Evolutionary conservation across 2,113 vertebrate genomes (phyloP).

Genomic region (Myodes glareolus): DNA sequence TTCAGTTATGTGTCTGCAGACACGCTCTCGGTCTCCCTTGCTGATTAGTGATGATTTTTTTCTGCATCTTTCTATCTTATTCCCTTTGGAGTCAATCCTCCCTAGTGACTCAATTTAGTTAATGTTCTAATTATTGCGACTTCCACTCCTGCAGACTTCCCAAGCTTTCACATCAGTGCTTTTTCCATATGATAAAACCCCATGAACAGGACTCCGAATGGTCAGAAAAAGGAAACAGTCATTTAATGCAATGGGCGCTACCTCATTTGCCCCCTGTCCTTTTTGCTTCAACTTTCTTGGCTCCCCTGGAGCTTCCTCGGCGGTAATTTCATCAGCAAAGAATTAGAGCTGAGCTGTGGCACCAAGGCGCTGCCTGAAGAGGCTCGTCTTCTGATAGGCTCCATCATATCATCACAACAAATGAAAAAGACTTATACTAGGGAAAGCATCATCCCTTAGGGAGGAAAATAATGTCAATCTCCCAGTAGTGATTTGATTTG

Average conservation of each 20-base stretch:
- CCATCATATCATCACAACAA: slow-evolving; percentile 11
- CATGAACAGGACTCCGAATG: slow-evolving; percentile 63
- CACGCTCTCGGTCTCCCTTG: neutral
- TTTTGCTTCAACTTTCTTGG: slow-evolving; percentile 24
- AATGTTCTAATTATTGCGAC: slow-evolving; percentile 68
- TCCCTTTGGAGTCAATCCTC: slow-evolving; percentile 21
- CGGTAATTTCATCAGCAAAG: slow-evolving; percentile 55
- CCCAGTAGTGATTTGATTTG: neutral
- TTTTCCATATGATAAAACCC: slow-evolving; percentile 67
- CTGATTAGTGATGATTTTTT: slow-evolving; percentile 61
- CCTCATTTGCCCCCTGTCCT: slow-evolving; percentile 49
- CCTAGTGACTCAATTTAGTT: slow-evolving; percentile 68
- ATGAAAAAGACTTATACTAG: neutral
- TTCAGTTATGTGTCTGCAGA: slow-evolving; percentile 42
- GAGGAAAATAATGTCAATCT: neutral
- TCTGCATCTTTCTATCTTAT: slow-evolving; percentile 20
- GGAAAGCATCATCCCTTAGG: neutral
- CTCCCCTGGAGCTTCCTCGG: slow-evolving; percentile 59
- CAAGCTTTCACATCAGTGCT: slow-evolving; percentile 57
- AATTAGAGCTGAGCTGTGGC: slow-evolving; percentile 2
- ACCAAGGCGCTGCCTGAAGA: slow-evolving; percentile 6
- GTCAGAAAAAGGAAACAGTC: slow-evolving; percentile 43
- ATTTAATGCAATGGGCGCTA: slow-evolving; percentile 27
- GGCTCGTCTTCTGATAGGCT: neutral
- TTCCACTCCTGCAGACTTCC: slow-evolving; percentile 58